Conservation (phyloP, 2,113 vertebrate genomes). For the Recurvirostra avosetta region DNA sequence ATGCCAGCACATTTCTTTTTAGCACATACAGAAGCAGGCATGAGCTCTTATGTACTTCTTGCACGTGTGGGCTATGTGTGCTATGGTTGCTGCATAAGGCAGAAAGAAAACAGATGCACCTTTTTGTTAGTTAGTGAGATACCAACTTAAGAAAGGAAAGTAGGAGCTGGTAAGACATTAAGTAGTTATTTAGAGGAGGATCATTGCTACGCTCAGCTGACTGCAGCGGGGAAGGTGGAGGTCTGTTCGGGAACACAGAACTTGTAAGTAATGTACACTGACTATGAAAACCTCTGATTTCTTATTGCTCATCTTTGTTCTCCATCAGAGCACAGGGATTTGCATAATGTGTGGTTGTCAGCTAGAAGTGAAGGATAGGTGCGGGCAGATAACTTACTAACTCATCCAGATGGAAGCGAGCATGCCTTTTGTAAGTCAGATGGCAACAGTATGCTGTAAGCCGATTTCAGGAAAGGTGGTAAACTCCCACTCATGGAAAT, state of each 20-base stretch:
- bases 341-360: background rate
- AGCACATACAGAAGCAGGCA: background rate
- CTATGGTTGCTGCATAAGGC: background rate
- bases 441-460: background rate
- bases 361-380: background rate
- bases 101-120: background rate
- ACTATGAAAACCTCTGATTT: background rate
- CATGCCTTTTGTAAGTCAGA: background rate
- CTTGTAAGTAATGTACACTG: background rate
- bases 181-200: background rate
- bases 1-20: background rate
- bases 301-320: background rate
- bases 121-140: background rate
- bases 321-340: background rate
- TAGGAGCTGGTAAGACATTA: background rate
- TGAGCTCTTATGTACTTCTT: background rate
- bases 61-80: fast-evolving
- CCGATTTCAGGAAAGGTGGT: background rate
- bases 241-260: background rate
- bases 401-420: background rate
- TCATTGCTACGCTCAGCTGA: background rate
- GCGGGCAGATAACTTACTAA: background rate
- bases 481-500: background rate
- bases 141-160: background rate
- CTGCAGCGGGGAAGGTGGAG: background rate